Base-by-base conservation (phyloP, 2,888 invertebrate genomes). In the Strigamia crassipes region DNA sequence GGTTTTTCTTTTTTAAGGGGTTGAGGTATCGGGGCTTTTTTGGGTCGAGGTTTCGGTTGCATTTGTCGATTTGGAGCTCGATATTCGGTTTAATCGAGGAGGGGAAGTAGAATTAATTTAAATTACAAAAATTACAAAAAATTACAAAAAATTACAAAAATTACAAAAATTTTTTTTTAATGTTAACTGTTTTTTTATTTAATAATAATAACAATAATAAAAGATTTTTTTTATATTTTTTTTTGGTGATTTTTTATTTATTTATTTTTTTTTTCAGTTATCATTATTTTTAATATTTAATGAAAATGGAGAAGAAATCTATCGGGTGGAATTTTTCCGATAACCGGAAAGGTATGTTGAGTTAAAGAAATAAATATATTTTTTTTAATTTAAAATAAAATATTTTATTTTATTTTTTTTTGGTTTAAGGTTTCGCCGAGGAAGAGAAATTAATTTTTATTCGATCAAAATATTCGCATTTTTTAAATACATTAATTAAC, bases 401-500 rank as follows among this genome's bases (percentile, higher is more conserved):
- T n/a, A n/a, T 73, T 73, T 27, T 13, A 9, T 73, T 73, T n/a
- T 12, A 31, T 9, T 73, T 13, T 73, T 5, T 31, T 73, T 10
- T 15, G 31, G 8, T 38, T 38, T 18, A 56, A 56, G 56, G 56
- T 9, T 56, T 15, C 18, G 18, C 56, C 6, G 73, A 73, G 31
- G 73, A 73, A n/a, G 73, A 73, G 73, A 73, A 73, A n/a, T 73
- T 73, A n/a, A 27, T 10, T 10, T n/a, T 31, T 31, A 73, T 73
- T 12, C 9, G 73, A 27, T 73, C 73, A 27, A 73, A 73, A 12
- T 73, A 27, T 31, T 73, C 73, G 6, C 12, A 23, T 31, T 73
- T 73, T 73, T 73, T 73, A n/a, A 73, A 27, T 13, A 27, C 27
- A 4, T 73, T 73, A 15, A 73, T 73, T 15, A 31, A 23, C 6